Conservation (phyloP, 2,113 vertebrate genomes). For the Ciconia boyciana region DNA sequence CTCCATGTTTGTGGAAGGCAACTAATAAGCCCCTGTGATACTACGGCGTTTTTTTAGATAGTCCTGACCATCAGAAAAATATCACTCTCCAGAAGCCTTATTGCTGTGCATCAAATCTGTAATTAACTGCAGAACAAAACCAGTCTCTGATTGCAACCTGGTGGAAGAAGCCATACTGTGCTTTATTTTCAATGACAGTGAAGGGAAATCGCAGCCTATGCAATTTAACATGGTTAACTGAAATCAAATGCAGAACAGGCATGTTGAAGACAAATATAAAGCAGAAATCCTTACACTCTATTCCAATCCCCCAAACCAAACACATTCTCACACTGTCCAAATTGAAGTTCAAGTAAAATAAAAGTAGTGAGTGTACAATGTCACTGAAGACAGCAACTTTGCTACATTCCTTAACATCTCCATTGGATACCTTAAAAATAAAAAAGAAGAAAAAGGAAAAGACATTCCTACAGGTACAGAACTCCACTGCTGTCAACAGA, state of each 20-base stretch:
- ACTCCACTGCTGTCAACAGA: not conserved
- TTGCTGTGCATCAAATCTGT: not conserved
- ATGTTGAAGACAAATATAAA: not conserved
- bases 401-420: not conserved
- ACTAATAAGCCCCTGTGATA: not conserved
- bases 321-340: not conserved
- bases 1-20: not conserved
- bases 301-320: not conserved
- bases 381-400: not conserved
- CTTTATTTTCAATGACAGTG: not conserved
- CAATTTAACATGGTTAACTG: not conserved
- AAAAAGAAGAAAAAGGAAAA: not conserved
- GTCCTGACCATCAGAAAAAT: not conserved
- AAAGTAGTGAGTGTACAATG: not conserved
- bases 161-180: not conserved
- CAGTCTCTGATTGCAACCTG: not conserved
- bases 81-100: not conserved
- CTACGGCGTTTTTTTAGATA: accelerated
- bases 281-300: not conserved
- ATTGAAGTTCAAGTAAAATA: not conserved
- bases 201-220: not conserved
- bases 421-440: not conserved
- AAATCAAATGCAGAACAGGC: not conserved
- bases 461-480: not conserved
- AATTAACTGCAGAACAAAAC: slow-evolving; percentile 6